Conservation (phyloP, 2,888 invertebrate genomes). For the Laspeyria flexula region DNA sequence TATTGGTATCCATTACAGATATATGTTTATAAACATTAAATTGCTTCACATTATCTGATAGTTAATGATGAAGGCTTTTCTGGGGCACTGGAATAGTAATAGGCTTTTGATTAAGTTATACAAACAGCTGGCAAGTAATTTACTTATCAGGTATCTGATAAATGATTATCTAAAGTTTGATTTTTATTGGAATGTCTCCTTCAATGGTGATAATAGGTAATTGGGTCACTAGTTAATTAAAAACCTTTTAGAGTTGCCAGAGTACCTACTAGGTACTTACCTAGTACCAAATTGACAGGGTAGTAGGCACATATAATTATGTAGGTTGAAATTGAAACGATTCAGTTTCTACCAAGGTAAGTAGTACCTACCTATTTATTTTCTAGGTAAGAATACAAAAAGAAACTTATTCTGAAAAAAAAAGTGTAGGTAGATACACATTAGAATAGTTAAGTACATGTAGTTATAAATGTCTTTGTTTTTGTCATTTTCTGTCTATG, state of each 20-base stretch:
- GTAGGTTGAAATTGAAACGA: too few species aligned
- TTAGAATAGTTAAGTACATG: too few species aligned
- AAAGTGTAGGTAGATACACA: too few species aligned
- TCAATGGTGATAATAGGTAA: not conserved
- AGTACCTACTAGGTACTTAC: not conserved
- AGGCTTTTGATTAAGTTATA: conserved; percentile 27
- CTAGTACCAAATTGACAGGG: too few species aligned
- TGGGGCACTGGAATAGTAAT: conserved; percentile 31
- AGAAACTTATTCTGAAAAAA: too few species aligned
- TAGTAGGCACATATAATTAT: too few species aligned
- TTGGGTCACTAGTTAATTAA: conserved; percentile 3
- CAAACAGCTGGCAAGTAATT: conserved; percentile 27
- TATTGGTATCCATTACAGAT: conserved; percentile 16
- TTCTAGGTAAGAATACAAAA: too few species aligned
- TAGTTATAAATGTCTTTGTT: too few species aligned
- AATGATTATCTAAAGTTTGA: conserved; percentile 7
- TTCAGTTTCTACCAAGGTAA: too few species aligned
- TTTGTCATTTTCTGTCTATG: too few species aligned
- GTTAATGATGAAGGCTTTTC: conserved; percentile 21
- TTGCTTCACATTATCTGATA: conserved; percentile 23
- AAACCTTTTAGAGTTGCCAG: not conserved
- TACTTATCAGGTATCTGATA: conserved; percentile 13
- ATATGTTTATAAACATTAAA: conserved; percentile 20
- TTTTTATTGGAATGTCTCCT: conserved; percentile 2
- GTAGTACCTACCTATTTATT: too few species aligned